Evolutionary conservation across 2,888 invertebrate species (phyloP), one percentile per base, ranked within the genome.

Genomic region (Orthosia incerta): DNA sequence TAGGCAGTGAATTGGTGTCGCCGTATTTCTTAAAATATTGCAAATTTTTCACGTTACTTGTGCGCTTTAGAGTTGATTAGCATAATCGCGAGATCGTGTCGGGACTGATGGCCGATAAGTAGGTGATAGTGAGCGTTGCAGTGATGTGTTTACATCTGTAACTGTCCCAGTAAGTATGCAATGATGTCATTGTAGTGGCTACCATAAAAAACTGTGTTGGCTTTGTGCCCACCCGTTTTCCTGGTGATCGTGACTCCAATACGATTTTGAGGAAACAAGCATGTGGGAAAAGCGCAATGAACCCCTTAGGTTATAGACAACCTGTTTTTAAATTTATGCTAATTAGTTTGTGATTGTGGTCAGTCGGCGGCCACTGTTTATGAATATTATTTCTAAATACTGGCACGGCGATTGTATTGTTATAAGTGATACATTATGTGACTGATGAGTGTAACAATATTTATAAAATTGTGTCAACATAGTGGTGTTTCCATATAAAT

Each of bases 191-290:
- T 94, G 92, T 92, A 91, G 89, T 89, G 92, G 90, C 92, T 93
- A 91, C 93, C 92, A 93, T 94, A 95, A 94, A 95, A 95, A 95
- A 95, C 92, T 92, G 91, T 92, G 92, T 95, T 96, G 96, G 96
- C 96, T 95, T 93, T 94, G 94, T 96, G 96, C 96, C 96, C 96
- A 96, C 93, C 95, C 93, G 90, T 95, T 95, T 95, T 94, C 94
- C 94, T 94, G 90, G 90, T 92, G 92, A 91, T 92, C 91, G 92
- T 90, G 91, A 93, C 91, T 93, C 84, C 87, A 90, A 93, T 90
- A 91, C 88, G 83, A 89, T 91, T 95, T 93, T 90, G 89, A 86
- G 89, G 89, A 92, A 91, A 92, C 87, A 92, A 90, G 89, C 93
- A 94, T 92, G 94, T 91, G 94, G 91, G 91, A 91, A 91, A 92